Evolutionary conservation across 2,113 vertebrate genomes (phyloP), one percentile per base, ranked within the genome.

Genomic region (Aythya baeri): DNA sequence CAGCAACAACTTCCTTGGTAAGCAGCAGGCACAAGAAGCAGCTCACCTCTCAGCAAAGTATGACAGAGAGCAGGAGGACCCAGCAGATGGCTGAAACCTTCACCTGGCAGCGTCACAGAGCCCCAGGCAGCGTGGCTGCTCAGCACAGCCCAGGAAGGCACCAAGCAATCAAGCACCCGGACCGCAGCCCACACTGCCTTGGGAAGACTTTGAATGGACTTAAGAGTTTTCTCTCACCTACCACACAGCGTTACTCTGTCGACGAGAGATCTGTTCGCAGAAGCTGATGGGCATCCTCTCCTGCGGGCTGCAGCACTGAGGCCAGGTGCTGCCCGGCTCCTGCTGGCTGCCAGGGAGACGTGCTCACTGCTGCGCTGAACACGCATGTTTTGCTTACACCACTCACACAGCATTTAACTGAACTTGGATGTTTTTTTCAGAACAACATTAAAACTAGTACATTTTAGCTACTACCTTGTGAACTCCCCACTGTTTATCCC

Each of bases 221-320:
- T 9, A 2, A 8, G 72, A 43, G 66, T 1, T 31, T 17, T 43
- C 43, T 71, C 38, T 31, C 55, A 32, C 29, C 68, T 81, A 6
- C 41, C 54, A 36, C 2, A 12, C 74, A 58, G 52, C 41, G 14
- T 6, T 11, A 11, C 2, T 1, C 74, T 65, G 83, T 4, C 44
- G 38, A 27, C 21, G 5, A 14, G n/a, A 26, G 15, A 23, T n/a
- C 23, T 5, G 3, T 4, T 32, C 6, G 11, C 55, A 59, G 52
- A 34, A 36, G 36, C 58, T 13, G 54, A 17, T 14, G 49, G 31
- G 38, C 34, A 22, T 14, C 54, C 23, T 26, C 70, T 72, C 29
- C 67, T 2, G 0, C 0, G 11, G 34, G 68, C 4, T 21, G 26
- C 32, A 20, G 57, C 0, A 0, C 27, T 6, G 22, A 66, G n/a